Evolutionary conservation across 1,140 invertebrate species (phyloP), one percentile per base, ranked within the genome.

Genomic region (Ostrea denselamellosa): DNA sequence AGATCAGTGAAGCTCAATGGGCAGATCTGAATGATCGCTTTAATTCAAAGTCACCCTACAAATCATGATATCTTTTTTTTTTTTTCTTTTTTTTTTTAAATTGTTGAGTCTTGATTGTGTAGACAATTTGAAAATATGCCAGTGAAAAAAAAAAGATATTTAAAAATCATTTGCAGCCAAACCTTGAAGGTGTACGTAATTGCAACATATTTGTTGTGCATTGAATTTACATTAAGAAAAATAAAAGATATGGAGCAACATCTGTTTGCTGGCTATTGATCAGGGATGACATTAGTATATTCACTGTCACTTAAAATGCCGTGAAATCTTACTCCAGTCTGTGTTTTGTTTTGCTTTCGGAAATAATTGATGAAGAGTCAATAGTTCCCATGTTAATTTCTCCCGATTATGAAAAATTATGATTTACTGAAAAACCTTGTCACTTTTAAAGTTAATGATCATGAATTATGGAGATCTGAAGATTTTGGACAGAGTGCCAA

Each of bases 61-160:
- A 25, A 71, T 71, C 68, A 25, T 28, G 68, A 71, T 71, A 44
- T 44, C 34, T 44, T 25, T 28, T 71, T 34, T 71, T 71, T 28
- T 71, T 71, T 71, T 71, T n/a, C n/a, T n/a, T n/a, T n/a, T n/a
- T n/a, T 71, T 28, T 71, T 71, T 71, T 71, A 71, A 71, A 71
- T 71, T 71, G 68, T 28, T 28, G 68, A 71, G 28, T 71, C 68
- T 71, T 71, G 68, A 71, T 71, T 71, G 68, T 25, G 25, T 71
- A 71, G 22, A 71, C 68, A 71, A 71, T 71, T 71, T 71, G 68
- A 71, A 71, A 71, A 71, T 25, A 25, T 71, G 68, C 68, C 68
- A 71, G 68, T 71, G 68, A 71, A 71, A 71, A 71, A 71, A 71
- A 34, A 28, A 28, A 71, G 68, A 71, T 71, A 71, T 71, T 34